Evolutionary conservation across 2,888 invertebrate species (phyloP).

Genomic region (Baronia brevicornis): DNA sequence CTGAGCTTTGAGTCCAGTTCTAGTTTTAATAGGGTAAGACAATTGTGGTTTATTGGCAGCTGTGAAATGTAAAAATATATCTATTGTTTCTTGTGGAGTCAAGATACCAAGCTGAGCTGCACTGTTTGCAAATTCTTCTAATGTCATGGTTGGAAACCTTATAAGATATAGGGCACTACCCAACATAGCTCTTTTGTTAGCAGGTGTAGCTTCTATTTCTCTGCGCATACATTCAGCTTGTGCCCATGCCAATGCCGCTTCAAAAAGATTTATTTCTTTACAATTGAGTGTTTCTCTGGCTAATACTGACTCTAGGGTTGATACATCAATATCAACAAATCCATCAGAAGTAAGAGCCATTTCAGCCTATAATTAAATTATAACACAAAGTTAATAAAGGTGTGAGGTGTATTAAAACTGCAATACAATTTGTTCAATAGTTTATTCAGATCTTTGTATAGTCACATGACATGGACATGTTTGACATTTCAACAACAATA

Average conservation of each 20-base stretch:
- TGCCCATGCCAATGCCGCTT: conserved; percentile 95
- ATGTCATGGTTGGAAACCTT: conserved; percentile 94
- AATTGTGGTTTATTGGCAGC: conserved; percentile 90
- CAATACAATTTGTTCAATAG: conserved; percentile 70
- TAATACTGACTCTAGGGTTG: conserved; percentile 93
- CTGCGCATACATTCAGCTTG: conserved; percentile 90
- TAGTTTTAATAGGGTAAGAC: conserved; percentile 86
- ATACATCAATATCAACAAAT: conserved; percentile 95
- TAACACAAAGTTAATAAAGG: conserved; percentile 27
- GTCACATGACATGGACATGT: conserved; percentile 42
- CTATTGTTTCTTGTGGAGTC: conserved; percentile 94
- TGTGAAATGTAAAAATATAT: conserved; percentile 96
- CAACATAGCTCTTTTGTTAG: conserved; percentile 85
- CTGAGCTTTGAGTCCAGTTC: conserved; percentile 92
- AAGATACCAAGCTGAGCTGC: conserved; percentile 95
- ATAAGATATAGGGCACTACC: conserved; percentile 89
- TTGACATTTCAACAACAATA: conserved; percentile 32
- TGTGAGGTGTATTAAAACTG: conserved; percentile 64
- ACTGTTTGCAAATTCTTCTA: conserved; percentile 94
- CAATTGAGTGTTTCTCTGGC: conserved; percentile 95
- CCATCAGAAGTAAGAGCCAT: conserved; percentile 97
- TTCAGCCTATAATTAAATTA: conserved; percentile 83
- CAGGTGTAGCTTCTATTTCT: conserved; percentile 86
- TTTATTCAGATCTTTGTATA: conserved; percentile 58
- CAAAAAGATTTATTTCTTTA: conserved; percentile 92